Evolutionary conservation across 2,888 invertebrate species (phyloP), one percentile per base, ranked within the genome.

Genomic region (Drosophila buzzatii): DNA sequence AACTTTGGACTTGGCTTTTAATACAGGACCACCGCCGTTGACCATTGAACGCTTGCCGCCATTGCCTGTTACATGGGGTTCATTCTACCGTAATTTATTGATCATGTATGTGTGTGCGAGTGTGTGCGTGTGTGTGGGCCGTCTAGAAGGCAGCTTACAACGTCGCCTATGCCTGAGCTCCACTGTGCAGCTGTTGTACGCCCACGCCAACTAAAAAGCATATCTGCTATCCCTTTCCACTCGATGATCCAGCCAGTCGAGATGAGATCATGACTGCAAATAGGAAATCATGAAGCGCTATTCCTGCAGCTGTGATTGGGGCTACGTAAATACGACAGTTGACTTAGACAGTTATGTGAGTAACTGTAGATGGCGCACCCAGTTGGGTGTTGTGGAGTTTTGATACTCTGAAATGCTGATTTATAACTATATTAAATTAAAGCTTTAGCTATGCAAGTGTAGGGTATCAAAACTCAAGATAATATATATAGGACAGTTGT

Each of bases 51-150:
- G 76, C 37, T 33, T 35, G 64, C 66, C 65, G 65, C 49, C 73
- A 63, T 42, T 60, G 51, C 74, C 66, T 62, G 53, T 58, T 51
- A 35, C 39, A 62, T 75, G 81, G 71, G 71, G 89, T 81, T 89
- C 79, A 89, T 89, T 85, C 89, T 85, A 89, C 82, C 85, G 86
- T 89, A 85, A 85, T 85, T 85, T 85, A 85, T 85, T 87, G 89
- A 89, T 76, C 51, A 79, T 78, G 83, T 63, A 45, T 61, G 51
- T 66, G 51, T 74, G 51, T 74, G 69, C 14, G 51, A 39, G 23
- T 39, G n/a, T 62, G 44, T 58, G 57, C n/a, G 45, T 45, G 59
- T 69, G 74, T 76, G 69, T 81, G 70, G 76, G 71, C 64, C 61
- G 84, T 51, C 75, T 72, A 77, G 76, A 79, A 76, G 66, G 75